Percentiles rank a stretch among this genome's conserved stretches.
These are phyloP conservation scores for Pampusana beccarii DNA, from an alignment of 2,113 vertebrate genomes.

Conservation along the genomic window DNA sequence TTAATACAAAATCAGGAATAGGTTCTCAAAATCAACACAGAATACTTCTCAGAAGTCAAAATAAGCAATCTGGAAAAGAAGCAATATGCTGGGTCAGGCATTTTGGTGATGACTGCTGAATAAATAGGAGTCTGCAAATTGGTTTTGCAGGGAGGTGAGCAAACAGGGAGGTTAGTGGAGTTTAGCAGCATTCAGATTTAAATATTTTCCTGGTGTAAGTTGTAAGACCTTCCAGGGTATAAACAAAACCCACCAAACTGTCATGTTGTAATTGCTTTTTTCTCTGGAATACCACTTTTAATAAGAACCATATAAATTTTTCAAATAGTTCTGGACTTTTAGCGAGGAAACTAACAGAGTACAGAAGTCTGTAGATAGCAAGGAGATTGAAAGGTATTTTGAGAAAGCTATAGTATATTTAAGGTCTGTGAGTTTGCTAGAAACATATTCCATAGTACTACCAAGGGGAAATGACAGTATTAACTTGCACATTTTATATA, in stretches of 20 bases:
- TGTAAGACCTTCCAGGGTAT: background rate
- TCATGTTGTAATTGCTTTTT: background rate
- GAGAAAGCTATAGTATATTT: background rate
- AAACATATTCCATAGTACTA: background rate
- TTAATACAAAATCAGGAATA: background rate
- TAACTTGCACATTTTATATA: constrained; percentile 11
- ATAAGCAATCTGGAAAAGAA: background rate
- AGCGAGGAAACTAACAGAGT: background rate
- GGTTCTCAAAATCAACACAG: background rate
- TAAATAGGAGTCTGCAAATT: background rate
- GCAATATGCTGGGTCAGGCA: background rate
- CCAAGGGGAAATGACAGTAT: background rate
- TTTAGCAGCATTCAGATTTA: background rate
- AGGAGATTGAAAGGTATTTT: background rate
- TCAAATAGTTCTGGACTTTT: background rate
- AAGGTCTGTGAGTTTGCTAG: background rate
- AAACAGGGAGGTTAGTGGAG: background rate
- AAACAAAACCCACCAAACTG: background rate
- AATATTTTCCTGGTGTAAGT: background rate
- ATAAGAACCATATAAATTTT: background rate
- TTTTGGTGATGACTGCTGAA: background rate
- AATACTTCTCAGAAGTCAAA: background rate
- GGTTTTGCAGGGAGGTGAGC: background rate
- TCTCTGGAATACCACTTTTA: background rate
- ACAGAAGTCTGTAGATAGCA: background rate